These are phyloP conservation scores for Choristoneura rosaceana DNA, from an alignment of 2,888 invertebrate genomes.

Conservation along the genomic window DNA sequence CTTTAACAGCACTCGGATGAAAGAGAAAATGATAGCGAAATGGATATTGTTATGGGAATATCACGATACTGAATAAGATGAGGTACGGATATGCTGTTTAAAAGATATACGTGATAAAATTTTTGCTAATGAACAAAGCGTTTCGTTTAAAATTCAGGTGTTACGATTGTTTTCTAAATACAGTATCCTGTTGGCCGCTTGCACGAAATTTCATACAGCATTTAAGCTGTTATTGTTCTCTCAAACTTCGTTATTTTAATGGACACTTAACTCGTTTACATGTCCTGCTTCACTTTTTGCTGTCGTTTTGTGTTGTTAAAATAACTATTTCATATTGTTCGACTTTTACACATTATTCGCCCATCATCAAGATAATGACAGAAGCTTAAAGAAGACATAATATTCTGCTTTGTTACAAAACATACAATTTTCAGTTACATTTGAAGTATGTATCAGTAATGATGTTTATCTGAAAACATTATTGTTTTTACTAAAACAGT, in stretches of 20 bases:
- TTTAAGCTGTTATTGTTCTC: constrained; percentile 23
- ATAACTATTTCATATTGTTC: background rate
- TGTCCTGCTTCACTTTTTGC: background rate
- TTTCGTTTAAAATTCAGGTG: constrained; percentile 43
- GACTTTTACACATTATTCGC: background rate
- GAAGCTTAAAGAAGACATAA: no score
- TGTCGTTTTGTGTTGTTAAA: background rate
- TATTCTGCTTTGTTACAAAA: no score
- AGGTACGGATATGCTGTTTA: constrained; percentile 27
- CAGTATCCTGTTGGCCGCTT: constrained; percentile 13
- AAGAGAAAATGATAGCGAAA: constrained; percentile 8
- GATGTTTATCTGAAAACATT: no score
- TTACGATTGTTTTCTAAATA: constrained; percentile 22
- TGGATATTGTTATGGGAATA: constrained; percentile 9
- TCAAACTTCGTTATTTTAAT: constrained; percentile 18
- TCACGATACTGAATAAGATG: constrained; percentile 12
- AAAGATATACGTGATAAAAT: constrained; percentile 43
- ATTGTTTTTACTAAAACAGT: no score
- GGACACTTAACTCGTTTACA: constrained; percentile 20
- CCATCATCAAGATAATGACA: no score
- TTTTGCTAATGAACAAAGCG: constrained; percentile 42
- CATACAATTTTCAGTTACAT: no score
- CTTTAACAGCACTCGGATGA: constrained; percentile 17
- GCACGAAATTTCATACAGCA: constrained; percentile 24
- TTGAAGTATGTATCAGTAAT: no score